Evolutionary conservation across 2,797 vertebrate species (phyloP).

Genomic region (Bovichtus variegatus): DNA sequence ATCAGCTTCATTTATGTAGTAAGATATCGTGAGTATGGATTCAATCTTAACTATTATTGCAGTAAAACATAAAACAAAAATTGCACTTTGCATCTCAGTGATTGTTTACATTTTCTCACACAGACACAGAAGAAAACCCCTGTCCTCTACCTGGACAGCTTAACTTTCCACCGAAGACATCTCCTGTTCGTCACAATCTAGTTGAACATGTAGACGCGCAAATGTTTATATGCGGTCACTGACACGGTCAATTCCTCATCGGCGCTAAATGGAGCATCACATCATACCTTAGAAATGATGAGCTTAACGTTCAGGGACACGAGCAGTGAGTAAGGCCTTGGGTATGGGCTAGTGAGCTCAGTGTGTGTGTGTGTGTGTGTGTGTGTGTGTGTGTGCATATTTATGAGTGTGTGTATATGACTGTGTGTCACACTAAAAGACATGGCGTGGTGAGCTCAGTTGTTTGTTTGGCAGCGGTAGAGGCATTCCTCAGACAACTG

Average conservation of each 20-base stretch:
- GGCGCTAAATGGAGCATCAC: constrained; percentile 61
- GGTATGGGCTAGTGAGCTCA: constrained; percentile 56
- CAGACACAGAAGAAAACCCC: neutral
- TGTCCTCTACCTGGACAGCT: neutral
- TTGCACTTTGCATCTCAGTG: neutral
- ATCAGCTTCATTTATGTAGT: constrained; percentile 6
- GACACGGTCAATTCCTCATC: constrained; percentile 55
- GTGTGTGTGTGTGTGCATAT: constrained; percentile 40
- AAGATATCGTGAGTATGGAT: neutral
- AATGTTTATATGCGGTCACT: constrained; percentile 58
- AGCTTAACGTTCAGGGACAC: constrained; percentile 56
- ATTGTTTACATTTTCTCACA: neutral
- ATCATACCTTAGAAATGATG: constrained; percentile 70
- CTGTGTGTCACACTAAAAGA: constrained; percentile 50
- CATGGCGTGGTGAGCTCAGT: constrained; percentile 68
- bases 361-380: constrained; percentile 42
- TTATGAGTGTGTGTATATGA: constrained; percentile 41
- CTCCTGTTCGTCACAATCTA: constrained; percentile 15
- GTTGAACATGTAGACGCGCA: constrained; percentile 9
- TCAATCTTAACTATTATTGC: neutral
- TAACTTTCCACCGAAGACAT: neutral
- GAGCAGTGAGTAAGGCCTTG: constrained; percentile 58
- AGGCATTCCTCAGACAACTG: constrained; percentile 79
- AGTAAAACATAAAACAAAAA: neutral
- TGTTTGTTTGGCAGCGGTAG: constrained; percentile 68